Base-by-base conservation (phyloP, 2,113 vertebrate species). In the Calyptommatus sinebrachiatus region DNA sequence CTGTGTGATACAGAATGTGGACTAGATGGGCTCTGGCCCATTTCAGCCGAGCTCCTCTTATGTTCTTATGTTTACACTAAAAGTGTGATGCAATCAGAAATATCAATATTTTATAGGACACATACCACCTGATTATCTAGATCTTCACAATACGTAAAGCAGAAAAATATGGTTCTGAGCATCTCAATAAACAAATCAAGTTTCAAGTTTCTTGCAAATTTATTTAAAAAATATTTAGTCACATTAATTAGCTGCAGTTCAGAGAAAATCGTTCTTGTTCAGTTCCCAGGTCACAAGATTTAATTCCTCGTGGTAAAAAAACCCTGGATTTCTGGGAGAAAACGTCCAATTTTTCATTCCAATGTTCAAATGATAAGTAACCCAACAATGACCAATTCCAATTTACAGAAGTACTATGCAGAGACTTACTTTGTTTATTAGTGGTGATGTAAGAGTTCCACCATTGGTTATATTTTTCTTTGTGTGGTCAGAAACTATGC, bases 391-490 rank as follows among this genome's bases (percentile, higher is more conserved):
- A 50, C 50, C 31, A 45, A 69, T 20, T 76, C 41, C 61, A 66
- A 35, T 11, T 1, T 14, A 21, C 20, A 29, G 45, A 22, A 10
- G 7, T 28, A 16, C 60, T n/a, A 28, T 11, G 53, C 53, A 24
- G 45, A 26, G 7, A 89, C 75, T 75, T 92, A 98, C 97, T 96
- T 83, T 95, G 66, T 89, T 93, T 24, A 89, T 45, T 60, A 92
- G 90, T 0, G 95, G 95, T 7, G 96, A 96, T 0, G 92, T 91
- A 0, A 92, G 73, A 0, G 92, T 57, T 12, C 53, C 79, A 8
- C 96, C 94, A 0, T 95, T 96, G 77, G 94, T 70, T 8, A 87
- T 65, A 0, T 78, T 84, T 84, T 94, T 96, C 92, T 91, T 97
- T 65, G 91, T 76, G n/a, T 92, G 94, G 5, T 93, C 90, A 0